A percentile compares a stretch with the other conserved stretches of the same genome.
phyloP scores from a whole-genome alignment of 2,888 invertebrate genomes.

The Eupithecia insigniata region DNA sequence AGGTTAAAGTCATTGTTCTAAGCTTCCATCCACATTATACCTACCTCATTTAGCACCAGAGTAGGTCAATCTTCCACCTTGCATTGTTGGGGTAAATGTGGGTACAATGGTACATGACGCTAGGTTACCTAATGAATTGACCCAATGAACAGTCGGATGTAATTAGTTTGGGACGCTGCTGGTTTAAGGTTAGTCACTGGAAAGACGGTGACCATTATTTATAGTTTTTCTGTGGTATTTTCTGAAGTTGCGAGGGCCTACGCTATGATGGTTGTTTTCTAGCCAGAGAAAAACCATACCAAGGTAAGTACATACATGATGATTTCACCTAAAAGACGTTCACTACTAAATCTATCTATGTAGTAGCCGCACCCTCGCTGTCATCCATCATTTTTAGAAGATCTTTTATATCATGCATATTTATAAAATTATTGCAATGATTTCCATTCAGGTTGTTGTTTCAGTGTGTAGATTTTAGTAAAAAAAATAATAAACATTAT shows the following conservation, averaged over 20 bases:
- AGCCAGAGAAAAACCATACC: neutral
- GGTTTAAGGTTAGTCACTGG: conserved; percentile 46
- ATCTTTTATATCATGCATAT: neutral
- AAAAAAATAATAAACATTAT: too few species aligned
- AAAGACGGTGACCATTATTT: conserved; percentile 45
- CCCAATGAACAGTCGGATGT: conserved; percentile 52
- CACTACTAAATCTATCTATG: neutral
- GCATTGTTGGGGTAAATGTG: conserved; percentile 20
- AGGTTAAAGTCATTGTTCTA: conserved; percentile 28
- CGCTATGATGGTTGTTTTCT: neutral
- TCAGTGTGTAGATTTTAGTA: neutral
- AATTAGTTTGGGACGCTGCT: conserved; percentile 45
- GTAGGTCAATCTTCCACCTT: conserved; percentile 31
- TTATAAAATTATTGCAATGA: neutral
- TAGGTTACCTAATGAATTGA: conserved; percentile 37
- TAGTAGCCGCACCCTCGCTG: neutral
- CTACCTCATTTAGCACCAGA: conserved; percentile 20
- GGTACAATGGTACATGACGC: neutral
- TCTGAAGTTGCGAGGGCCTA: neutral
- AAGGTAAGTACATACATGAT: too few species aligned
- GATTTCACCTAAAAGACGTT: neutral
- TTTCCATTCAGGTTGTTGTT: neutral
- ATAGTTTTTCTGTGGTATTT: neutral
- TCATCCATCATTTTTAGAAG: neutral
- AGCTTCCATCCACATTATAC: neutral